Evolutionary conservation across 2,888 invertebrate genomes (phyloP).

Genomic region (Bombylius major): DNA sequence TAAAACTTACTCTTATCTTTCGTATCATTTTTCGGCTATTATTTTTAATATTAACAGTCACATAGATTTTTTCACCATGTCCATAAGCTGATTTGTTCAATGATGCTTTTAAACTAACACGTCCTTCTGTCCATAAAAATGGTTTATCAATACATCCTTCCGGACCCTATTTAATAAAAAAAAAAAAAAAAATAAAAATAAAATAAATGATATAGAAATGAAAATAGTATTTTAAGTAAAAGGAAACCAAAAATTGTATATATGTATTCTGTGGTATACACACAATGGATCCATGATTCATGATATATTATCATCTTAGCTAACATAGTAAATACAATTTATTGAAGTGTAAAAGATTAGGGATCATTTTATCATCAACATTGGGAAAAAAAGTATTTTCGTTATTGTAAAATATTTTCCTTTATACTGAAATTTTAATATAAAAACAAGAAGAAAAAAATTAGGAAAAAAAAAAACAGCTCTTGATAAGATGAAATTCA

Average conservation of each 20-base stretch:
- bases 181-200: not conserved
- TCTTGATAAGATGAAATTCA: no score
- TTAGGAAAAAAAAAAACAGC: no score
- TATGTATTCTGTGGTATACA: not conserved
- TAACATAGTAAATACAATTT: no score
- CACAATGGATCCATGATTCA: no score
- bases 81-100: conserved; percentile 65
- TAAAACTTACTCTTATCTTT: conserved; percentile 54
- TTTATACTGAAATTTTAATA: no score
- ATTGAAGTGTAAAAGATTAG: no score
- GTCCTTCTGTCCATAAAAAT: conserved; percentile 66
- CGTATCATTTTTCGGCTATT: conserved; percentile 67
- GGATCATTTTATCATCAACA: no score
- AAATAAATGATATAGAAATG: not conserved
- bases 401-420: no score
- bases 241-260: not conserved
- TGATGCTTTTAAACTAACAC: conserved; percentile 60
- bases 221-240: no score
- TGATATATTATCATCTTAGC: no score
- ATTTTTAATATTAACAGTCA: conserved; percentile 57
- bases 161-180: conserved; percentile 39
- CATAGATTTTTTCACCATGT: conserved; percentile 61
- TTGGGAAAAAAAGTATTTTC: no score
- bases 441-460: no score
- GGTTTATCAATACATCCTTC: conserved; percentile 59